Conservation (phyloP, 2,888 invertebrate genomes). For the Apeira syringaria region DNA sequence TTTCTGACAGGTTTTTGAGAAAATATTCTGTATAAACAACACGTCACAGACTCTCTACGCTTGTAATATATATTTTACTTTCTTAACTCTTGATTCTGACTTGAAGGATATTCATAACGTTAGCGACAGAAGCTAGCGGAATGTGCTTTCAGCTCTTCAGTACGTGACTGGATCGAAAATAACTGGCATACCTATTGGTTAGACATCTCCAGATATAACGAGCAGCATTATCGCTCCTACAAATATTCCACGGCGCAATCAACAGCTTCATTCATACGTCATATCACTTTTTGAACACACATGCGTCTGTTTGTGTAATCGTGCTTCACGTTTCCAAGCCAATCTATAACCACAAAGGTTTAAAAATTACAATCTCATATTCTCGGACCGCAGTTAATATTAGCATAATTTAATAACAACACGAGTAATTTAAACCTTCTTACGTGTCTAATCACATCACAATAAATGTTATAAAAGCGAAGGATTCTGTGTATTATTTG, state of each 20-base stretch:
- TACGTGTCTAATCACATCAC: no score
- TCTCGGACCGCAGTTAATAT: conserved; percentile 7
- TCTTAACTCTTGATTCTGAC: no score
- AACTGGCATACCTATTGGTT: conserved; percentile 9
- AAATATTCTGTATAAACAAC: no score
- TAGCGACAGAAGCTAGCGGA: not conserved
- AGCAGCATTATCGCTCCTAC: conserved; percentile 28
- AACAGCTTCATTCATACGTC: conserved; percentile 49
- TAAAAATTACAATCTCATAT: conserved; percentile 11
- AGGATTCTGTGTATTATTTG: no score
- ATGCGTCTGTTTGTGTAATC: conserved; percentile 32
- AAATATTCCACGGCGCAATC: conserved; percentile 36
- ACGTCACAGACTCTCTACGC: no score
- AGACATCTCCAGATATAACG: conserved; percentile 3
- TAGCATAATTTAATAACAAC: conserved; percentile 14
- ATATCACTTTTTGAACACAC: conserved; percentile 43
- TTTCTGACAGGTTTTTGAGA: no score
- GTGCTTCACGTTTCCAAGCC: conserved; percentile 39
- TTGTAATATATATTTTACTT: no score
- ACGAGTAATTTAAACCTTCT: no score
- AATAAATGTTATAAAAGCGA: no score
- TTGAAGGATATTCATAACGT: not conserved
- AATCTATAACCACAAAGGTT: conserved; percentile 30
- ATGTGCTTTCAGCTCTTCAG: not conserved
- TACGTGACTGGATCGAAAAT: conserved; percentile 35